Evolutionary conservation across 2,113 vertebrate genomes (phyloP).

Genomic region (Nerophis ophidion): DNA sequence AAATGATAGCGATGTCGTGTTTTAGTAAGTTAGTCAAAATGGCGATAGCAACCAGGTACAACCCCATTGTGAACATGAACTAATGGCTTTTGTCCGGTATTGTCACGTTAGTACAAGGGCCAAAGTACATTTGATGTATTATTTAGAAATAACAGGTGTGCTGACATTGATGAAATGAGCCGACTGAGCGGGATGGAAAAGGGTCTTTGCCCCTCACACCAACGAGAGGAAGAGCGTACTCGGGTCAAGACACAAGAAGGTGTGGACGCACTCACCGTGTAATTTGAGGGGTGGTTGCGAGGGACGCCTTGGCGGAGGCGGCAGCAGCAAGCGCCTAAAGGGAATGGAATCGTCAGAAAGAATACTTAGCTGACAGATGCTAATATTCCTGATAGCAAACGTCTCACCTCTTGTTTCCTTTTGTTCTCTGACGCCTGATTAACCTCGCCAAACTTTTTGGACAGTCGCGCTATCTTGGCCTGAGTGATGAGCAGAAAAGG

Average conservation of each 20-base stretch:
- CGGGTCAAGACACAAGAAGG: not conserved
- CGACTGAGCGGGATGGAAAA: slow-evolving; percentile 2
- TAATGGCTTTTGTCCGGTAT: slow-evolving; percentile 64
- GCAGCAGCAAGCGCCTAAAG: slow-evolving; percentile 42
- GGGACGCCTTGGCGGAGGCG: slow-evolving; percentile 43
- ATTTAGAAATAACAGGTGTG: slow-evolving; percentile 19
- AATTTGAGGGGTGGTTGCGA: slow-evolving; percentile 37
- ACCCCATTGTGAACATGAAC: slow-evolving; percentile 37
- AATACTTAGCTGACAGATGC: not conserved
- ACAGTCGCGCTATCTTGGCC: slow-evolving; percentile 87
- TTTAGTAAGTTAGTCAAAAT: slow-evolving; percentile 12
- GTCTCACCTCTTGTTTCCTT: slow-evolving; percentile 83
- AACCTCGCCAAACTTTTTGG: slow-evolving; percentile 91
- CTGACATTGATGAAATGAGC: slow-evolving; percentile 18
- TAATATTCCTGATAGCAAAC: slow-evolving; percentile 1
- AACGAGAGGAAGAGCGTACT: not conserved
- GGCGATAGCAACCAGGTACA: slow-evolving; percentile 56
- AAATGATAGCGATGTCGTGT: slow-evolving; percentile 46
- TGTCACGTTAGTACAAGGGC: slow-evolving; percentile 69
- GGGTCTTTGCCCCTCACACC: not conserved
- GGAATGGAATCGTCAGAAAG: slow-evolving; percentile 13
- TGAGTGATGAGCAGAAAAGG: slow-evolving; percentile 45
- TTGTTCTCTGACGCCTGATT: slow-evolving; percentile 85
- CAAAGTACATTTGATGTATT: slow-evolving; percentile 39
- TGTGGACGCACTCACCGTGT: slow-evolving; percentile 56